Evolutionary conservation across 2,113 vertebrate genomes (phyloP).

Genomic region (Montifringilla adamsi): DNA sequence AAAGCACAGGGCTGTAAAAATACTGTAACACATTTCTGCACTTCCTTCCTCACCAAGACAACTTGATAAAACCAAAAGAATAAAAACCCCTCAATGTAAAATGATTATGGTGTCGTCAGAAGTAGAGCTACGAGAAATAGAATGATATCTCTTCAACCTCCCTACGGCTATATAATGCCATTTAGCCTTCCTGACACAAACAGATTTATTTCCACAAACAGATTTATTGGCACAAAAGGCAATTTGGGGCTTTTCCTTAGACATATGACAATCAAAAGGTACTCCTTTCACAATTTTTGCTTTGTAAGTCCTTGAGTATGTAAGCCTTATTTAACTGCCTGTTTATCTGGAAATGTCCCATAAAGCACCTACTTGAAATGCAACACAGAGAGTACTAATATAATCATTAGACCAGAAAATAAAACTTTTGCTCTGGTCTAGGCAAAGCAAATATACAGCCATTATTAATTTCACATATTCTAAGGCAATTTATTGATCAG

Average conservation of each 20-base stretch:
- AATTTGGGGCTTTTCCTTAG: background rate
- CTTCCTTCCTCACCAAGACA: background rate
- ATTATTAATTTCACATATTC: background rate
- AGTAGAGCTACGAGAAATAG: background rate
- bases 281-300: background rate
- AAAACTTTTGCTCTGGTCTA: background rate
- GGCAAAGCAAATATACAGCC: background rate
- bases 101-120: background rate
- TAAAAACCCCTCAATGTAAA: background rate
- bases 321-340: background rate
- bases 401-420: background rate
- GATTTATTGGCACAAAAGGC: background rate
- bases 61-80: background rate
- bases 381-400: background rate
- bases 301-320: background rate
- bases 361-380: background rate
- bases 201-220: fast-evolving
- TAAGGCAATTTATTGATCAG: background rate
- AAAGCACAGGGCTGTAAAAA: background rate
- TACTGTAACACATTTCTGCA: background rate
- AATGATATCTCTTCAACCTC: background rate
- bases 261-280: background rate
- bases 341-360: background rate
- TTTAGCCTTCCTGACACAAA: background rate
- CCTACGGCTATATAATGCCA: background rate